Conservation (phyloP, 2,888 invertebrate species). For the Stratiomys singularior region DNA sequence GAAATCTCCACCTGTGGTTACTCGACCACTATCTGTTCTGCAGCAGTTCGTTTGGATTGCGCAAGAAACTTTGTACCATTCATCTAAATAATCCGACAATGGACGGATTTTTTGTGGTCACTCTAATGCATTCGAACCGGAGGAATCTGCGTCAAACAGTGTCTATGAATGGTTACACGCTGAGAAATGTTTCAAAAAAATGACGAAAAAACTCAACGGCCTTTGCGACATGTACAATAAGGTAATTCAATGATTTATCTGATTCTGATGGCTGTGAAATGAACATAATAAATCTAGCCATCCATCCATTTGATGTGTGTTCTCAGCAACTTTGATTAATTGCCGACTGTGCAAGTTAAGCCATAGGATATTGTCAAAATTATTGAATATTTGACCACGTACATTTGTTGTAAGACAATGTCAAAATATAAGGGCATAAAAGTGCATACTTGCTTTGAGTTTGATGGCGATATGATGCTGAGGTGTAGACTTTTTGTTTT, state of each 20-base stretch:
- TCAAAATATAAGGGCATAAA: too few relatives aligned
- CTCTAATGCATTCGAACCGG: background rate
- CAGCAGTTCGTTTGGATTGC: background rate
- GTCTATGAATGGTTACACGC: conserved; percentile 14
- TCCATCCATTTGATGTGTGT: too few relatives aligned
- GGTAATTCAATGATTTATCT: background rate
- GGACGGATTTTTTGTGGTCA: conserved; percentile 16
- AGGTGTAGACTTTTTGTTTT: too few relatives aligned
- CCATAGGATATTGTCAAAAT: conserved; percentile 11
- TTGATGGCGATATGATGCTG: too few relatives aligned
- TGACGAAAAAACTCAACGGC: background rate
- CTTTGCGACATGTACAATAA: conserved; percentile 1
- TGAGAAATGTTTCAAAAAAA: conserved; percentile 4
- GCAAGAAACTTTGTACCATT: background rate
- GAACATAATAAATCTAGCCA: background rate
- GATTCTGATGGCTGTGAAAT: background rate
- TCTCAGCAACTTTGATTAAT: conserved; percentile 15
- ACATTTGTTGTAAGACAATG: too few relatives aligned
- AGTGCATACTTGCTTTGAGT: too few relatives aligned
- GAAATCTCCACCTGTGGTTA: conserved; percentile 19
- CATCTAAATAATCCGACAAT: background rate
- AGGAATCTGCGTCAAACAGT: conserved; percentile 4
- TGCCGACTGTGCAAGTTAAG: background rate
- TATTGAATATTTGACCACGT: background rate
- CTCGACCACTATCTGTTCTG: background rate